Evolutionary conservation across 1,140 invertebrate species (phyloP).

Genomic region (Melipona quadrifasciata): DNA sequence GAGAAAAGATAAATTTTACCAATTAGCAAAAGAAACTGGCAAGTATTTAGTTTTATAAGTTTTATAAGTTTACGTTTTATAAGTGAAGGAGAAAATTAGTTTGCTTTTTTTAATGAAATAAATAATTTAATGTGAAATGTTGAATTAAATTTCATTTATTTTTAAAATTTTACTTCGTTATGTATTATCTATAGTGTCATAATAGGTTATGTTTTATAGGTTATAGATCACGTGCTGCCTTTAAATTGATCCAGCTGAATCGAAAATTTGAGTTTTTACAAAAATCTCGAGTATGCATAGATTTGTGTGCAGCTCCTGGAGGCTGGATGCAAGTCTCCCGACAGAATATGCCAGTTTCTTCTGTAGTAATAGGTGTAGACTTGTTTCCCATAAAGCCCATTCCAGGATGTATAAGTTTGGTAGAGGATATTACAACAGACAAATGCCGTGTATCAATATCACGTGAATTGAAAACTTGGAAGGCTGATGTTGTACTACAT

Average conservation of each 20-base stretch:
- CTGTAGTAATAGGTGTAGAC: conserved; percentile 97
- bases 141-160: background rate
- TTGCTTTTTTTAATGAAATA: background rate
- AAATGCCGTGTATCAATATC: conserved; percentile 91
- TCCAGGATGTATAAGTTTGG: conserved; percentile 93
- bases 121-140: background rate
- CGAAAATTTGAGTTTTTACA: conserved; percentile 98
- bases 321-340: conserved; percentile 99
- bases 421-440: conserved; percentile 98
- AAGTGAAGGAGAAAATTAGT: background rate
- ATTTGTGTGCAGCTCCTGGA: conserved; percentile 99
- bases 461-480: conserved; percentile 95
- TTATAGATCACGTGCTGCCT: conserved; percentile 97
- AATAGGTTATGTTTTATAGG: conserved; percentile 84
- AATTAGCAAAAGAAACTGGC: conserved; percentile 99
- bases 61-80: too few relatives aligned
- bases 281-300: conserved; percentile 96
- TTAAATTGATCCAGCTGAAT: conserved; percentile 99
- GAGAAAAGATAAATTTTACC: conserved; percentile 98
- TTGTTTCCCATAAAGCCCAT: conserved; percentile 97
- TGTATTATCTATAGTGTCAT: too few relatives aligned
- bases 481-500: conserved; percentile 97
- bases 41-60: too few relatives aligned
- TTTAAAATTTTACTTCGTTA: conserved; percentile 12
- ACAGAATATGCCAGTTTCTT: conserved; percentile 98